phyloP scores from a whole-genome alignment of 2,797 vertebrate genomes.

The Pelodytes ibericus region DNA sequence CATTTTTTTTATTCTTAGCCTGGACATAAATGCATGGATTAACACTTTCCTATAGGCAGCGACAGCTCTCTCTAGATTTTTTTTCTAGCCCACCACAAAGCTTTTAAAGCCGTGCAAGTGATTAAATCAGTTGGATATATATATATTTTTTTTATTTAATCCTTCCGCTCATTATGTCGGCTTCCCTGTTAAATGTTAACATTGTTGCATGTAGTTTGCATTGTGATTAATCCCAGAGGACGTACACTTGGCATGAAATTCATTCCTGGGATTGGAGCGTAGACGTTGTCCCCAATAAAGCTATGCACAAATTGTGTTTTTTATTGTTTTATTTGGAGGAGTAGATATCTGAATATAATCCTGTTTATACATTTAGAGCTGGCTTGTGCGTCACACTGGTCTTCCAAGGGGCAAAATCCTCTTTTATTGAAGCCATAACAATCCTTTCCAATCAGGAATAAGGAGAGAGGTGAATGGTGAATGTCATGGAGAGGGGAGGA shows the following conservation, averaged over 20 bases:
- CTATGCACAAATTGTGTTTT: not conserved
- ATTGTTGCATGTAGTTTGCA: not conserved
- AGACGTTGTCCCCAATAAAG: not conserved
- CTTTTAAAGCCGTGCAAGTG: too few relatives aligned
- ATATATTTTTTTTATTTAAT: too few relatives aligned
- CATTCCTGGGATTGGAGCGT: too few relatives aligned
- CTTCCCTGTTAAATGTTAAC: constrained; percentile 1
- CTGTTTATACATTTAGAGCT: not conserved
- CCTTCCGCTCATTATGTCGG: too few relatives aligned
- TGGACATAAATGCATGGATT: too few relatives aligned
- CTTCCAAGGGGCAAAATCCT: not conserved
- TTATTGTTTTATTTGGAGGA: not conserved
- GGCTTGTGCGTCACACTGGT: not conserved
- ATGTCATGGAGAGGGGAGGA: too few relatives aligned
- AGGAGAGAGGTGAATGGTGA: not conserved
- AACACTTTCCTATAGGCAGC: too few relatives aligned
- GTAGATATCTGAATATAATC: not conserved
- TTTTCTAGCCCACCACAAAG: too few relatives aligned
- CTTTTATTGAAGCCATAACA: not conserved
- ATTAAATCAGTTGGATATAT: too few relatives aligned
- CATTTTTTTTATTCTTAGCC: too few relatives aligned
- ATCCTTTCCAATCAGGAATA: not conserved
- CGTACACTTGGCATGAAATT: too few relatives aligned
- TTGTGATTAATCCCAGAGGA: not conserved
- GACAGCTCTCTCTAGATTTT: too few relatives aligned